phyloP scores from a whole-genome alignment of 2,797 vertebrate genomes.

The Peromyscus melanophrys region DNA sequence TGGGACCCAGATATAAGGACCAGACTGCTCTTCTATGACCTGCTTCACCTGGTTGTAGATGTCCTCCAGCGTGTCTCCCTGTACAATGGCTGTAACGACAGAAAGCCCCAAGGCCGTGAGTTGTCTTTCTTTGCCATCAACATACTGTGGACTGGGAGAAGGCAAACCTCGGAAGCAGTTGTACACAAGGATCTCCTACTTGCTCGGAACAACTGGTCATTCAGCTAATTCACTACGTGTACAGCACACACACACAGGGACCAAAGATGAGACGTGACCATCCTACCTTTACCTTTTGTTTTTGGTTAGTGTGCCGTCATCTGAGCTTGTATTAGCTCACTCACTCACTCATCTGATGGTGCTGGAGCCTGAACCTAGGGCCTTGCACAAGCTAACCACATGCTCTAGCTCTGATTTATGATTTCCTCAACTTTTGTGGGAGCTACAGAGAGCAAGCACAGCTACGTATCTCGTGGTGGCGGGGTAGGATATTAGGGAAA shows the following conservation, averaged over 20 bases:
- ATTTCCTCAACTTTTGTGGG: slow-evolving; percentile 29
- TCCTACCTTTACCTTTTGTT: neutral
- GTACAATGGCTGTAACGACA: slow-evolving; percentile 93
- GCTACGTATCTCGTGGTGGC: neutral
- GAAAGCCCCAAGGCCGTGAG: slow-evolving; percentile 59
- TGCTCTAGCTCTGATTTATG: neutral
- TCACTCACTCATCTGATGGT: neutral
- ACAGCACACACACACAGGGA: slow-evolving; percentile 1
- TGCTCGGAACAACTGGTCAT: slow-evolving; percentile 26
- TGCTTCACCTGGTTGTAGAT: slow-evolving; percentile 98
- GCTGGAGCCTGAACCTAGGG: neutral
- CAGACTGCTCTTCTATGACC: slow-evolving; percentile 98
- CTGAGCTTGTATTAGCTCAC: neutral
- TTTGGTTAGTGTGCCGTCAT: neutral
- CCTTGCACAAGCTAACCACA: neutral
- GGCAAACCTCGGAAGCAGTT: neutral
- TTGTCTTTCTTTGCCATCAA: neutral
- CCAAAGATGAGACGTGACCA: neutral
- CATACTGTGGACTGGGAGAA: neutral
- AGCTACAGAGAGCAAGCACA: neutral
- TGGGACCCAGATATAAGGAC: slow-evolving; percentile 97
- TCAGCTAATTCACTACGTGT: slow-evolving; percentile 20
- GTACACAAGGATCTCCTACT: neutral
- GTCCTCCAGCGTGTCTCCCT: slow-evolving; percentile 98
- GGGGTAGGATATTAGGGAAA: neutral